These are phyloP conservation scores for Dendroctonus ponderosae DNA, from an alignment of 1,140 invertebrate genomes.

Conservation along the genomic window DNA sequence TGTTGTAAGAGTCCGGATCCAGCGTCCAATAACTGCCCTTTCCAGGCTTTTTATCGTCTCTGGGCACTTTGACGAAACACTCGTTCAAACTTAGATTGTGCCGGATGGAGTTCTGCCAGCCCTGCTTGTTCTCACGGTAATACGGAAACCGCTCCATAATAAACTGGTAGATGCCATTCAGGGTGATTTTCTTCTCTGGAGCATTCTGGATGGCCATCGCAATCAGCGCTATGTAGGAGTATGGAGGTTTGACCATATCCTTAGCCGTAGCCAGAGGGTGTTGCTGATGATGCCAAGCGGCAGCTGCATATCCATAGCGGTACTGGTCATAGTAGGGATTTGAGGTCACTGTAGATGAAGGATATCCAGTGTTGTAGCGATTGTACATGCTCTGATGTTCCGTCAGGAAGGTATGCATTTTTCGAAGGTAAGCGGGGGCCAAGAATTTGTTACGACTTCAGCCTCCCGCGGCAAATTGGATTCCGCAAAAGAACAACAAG, in stretches of 20 bases:
- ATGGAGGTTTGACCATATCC: constrained; percentile 94
- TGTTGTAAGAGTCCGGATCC: constrained; percentile 94
- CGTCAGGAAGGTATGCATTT: constrained; percentile 84
- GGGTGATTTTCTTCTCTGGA: constrained; percentile 89
- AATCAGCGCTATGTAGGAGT: constrained; percentile 97
- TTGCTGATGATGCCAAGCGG: constrained; percentile 64
- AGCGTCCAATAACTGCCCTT: constrained; percentile 98
- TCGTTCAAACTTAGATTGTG: constrained; percentile 98
- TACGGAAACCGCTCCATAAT: constrained; percentile 98
- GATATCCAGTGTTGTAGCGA: constrained; percentile 47
- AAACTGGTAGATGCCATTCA: constrained; percentile 98
- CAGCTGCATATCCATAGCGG: constrained; percentile 69
- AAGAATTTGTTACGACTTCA: constrained; percentile 1
- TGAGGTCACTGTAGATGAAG: constrained; percentile 50
- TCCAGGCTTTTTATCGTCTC: constrained; percentile 90
- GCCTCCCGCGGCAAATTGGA: constrained; percentile 32
- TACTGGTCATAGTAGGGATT: constrained; percentile 71
- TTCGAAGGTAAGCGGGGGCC: constrained; percentile 26
- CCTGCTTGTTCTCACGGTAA: constrained; percentile 95
- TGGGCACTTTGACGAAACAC: constrained; percentile 94
- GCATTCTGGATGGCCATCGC: constrained; percentile 97
- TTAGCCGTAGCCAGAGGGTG: constrained; percentile 69
- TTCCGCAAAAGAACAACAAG: constrained; percentile 44
- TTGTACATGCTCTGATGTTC: constrained; percentile 77
- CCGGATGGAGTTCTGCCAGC: constrained; percentile 93